These are phyloP conservation scores for Gasterosteus nipponicus DNA, from an alignment of 2,113 vertebrate genomes.

Conservation along the genomic window DNA sequence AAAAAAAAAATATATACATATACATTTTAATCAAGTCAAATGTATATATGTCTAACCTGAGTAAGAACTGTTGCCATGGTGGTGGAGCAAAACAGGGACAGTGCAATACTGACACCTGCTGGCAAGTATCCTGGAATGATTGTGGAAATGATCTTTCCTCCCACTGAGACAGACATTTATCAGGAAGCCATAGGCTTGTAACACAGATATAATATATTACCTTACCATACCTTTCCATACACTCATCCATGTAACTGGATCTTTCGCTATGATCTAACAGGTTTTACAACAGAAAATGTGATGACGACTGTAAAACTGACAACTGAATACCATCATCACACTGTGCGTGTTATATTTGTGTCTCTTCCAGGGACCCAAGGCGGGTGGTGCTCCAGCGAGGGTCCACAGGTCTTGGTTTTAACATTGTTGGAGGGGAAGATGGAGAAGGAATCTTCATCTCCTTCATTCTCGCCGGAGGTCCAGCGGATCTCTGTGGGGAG, in stretches of 20 bases:
- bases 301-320: neutral
- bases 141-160: neutral
- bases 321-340: neutral
- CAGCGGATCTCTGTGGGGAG: conserved; percentile 96
- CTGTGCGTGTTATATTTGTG: conserved; percentile 19
- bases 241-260: neutral
- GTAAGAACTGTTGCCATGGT: neutral
- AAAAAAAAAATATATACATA: neutral
- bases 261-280: neutral
- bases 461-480: conserved; percentile 96
- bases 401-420: conserved; percentile 96
- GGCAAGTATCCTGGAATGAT: conserved; percentile 26
- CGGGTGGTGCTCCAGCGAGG: conserved; percentile 93
- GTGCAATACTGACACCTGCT: conserved; percentile 69
- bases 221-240: neutral
- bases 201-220: neutral
- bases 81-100: conserved; percentile 2
- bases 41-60: neutral
- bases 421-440: conserved; percentile 98
- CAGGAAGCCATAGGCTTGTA: no score
- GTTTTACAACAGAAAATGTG: neutral
- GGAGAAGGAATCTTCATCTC: conserved; percentile 99
- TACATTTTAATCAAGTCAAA: no score
- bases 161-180: neutral
- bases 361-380: conserved; percentile 87